Evolutionary conservation across 1,140 invertebrate species (phyloP).

Genomic region (Bombus haemorrhoidalis): DNA sequence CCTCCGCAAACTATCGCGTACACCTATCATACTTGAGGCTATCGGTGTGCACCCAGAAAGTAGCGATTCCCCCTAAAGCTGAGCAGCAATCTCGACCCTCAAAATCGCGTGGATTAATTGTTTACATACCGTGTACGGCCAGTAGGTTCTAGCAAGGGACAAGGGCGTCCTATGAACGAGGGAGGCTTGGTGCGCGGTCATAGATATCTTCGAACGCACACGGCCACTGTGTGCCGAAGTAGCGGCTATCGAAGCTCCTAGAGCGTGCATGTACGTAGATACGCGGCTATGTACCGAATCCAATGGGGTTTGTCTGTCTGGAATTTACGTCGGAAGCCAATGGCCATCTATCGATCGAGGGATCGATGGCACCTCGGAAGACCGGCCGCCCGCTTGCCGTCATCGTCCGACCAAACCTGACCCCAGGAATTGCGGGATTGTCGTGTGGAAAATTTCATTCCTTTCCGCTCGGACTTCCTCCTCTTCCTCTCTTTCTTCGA

Average conservation of each 20-base stretch:
- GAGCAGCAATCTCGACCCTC: not conserved
- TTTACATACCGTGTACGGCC: not conserved
- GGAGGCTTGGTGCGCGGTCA: not conserved
- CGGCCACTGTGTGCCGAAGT: not conserved
- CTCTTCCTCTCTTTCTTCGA: no score
- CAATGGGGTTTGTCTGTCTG: constrained; percentile 42
- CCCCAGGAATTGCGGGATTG: not conserved
- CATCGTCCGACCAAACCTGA: not conserved
- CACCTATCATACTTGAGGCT: not conserved
- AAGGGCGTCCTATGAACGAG: not conserved
- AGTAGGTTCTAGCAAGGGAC: not conserved
- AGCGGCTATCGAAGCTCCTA: constrained; percentile 8
- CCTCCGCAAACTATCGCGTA: not conserved
- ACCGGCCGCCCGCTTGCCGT: constrained; percentile 35
- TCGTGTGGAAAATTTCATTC: no score
- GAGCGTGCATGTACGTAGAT: constrained; percentile 22
- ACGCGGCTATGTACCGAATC: constrained; percentile 18
- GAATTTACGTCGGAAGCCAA: constrained; percentile 40
- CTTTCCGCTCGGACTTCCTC: no score
- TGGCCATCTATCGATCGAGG: constrained; percentile 49
- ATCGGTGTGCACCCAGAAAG: not conserved
- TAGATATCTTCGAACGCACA: not conserved
- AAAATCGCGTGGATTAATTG: not conserved
- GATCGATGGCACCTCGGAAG: constrained; percentile 32
- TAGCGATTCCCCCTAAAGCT: not conserved